phyloP scores from a whole-genome alignment of 2,888 invertebrate species.

The Tetropium fuscum region DNA sequence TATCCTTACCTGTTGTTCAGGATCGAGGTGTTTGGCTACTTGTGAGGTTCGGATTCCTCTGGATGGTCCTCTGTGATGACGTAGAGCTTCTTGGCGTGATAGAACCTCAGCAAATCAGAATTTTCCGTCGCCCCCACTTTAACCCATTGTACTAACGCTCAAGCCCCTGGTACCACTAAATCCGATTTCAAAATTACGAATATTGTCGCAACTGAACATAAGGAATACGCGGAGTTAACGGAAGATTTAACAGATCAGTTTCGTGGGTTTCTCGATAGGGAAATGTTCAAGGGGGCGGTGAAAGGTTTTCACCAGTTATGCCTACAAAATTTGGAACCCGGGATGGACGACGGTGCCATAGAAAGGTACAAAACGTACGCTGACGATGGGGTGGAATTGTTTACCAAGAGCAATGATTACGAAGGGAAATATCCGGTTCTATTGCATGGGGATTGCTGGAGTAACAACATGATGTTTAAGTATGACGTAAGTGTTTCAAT shows the following conservation, averaged over 20 bases:
- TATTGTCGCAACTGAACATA: too few relatives aligned
- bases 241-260: neutral
- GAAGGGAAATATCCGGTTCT: slow-evolving; percentile 39
- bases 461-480: slow-evolving; percentile 54
- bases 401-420: slow-evolving; percentile 8
- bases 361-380: neutral
- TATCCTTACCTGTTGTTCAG: too few relatives aligned
- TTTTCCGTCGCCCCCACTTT: too few relatives aligned
- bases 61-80: too few relatives aligned
- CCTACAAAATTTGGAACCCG: neutral
- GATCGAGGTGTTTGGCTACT: too few relatives aligned
- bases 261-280: neutral
- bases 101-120: too few relatives aligned
- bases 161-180: too few relatives aligned
- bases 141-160: too few relatives aligned
- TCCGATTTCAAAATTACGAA: too few relatives aligned
- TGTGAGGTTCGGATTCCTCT: too few relatives aligned
- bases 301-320: neutral
- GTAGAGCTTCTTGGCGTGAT: too few relatives aligned
- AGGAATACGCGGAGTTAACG: slow-evolving; percentile 5
- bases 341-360: neutral
- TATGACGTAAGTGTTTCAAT: slow-evolving; percentile 51
- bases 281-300: neutral
- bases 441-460: slow-evolving; percentile 54
- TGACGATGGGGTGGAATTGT: neutral